These are phyloP conservation scores for Sardinella longiceps DNA, from an alignment of 2,797 vertebrate genomes.

Conservation along the genomic window DNA sequence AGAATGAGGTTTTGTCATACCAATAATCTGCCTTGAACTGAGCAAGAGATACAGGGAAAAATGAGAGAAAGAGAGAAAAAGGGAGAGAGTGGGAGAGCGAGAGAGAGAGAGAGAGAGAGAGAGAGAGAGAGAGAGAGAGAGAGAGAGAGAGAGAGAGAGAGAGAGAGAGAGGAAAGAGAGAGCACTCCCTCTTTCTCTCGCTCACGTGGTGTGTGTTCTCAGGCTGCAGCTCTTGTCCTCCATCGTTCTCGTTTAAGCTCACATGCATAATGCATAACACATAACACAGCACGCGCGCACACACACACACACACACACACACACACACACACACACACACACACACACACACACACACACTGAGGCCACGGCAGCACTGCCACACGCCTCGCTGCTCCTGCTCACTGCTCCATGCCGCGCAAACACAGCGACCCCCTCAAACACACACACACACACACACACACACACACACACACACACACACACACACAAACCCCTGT, in stretches of 20 bases:
- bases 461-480: too few species aligned
- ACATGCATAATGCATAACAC: constrained; percentile 44
- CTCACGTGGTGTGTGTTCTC: not conserved
- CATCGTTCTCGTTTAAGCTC: constrained; percentile 35
- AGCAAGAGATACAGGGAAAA: not conserved
- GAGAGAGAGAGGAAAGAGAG: not conserved
- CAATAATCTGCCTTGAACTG: constrained; percentile 6
- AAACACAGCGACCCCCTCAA: not conserved
- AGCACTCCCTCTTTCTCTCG: not conserved
- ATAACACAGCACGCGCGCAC: constrained; percentile 24
- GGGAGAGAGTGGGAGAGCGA: too few species aligned
- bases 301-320: not conserved
- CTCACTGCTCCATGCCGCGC: not conserved
- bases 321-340: not conserved
- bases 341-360: not conserved
- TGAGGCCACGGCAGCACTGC: not conserved
- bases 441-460: not conserved
- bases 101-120: constrained; percentile 21
- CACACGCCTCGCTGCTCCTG: not conserved
- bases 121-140: not conserved
- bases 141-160: not conserved
- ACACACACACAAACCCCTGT: too few species aligned
- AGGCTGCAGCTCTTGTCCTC: not conserved
- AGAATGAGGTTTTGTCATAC: not conserved
- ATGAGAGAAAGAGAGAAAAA: constrained; percentile 8